phyloP scores from a whole-genome alignment of 1,140 invertebrate species.

The Cecropterus lyciades region DNA sequence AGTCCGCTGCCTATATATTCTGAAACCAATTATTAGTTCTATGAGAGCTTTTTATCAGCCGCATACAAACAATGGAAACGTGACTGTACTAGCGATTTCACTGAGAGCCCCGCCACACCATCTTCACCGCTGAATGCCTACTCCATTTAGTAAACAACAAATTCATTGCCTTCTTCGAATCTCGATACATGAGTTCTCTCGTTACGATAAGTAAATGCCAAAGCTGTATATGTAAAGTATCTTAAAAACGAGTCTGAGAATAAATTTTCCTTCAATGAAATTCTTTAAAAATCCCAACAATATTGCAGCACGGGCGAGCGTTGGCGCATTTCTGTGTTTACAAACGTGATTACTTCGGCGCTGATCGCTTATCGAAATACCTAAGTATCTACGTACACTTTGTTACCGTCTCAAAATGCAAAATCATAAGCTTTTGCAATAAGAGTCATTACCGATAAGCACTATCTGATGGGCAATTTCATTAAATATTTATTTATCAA shows the following conservation, averaged over 20 bases:
- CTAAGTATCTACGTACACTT: slow-evolving; percentile 35
- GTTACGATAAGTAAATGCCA: slow-evolving; percentile 56
- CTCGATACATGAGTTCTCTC: slow-evolving; percentile 40
- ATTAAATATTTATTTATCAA: slow-evolving; percentile 14
- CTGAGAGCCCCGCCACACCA: slow-evolving; percentile 34
- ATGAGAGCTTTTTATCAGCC: slow-evolving; percentile 77
- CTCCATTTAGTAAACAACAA: slow-evolving; percentile 46
- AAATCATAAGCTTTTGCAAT: slow-evolving; percentile 44
- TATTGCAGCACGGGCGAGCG: slow-evolving; percentile 40
- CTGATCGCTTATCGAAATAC: slow-evolving; percentile 48
- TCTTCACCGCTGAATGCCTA: slow-evolving; percentile 40
- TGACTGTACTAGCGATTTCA: slow-evolving; percentile 74
- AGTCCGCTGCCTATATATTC: slow-evolving; percentile 55
- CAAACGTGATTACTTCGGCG: slow-evolving; percentile 48
- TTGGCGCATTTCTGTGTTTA: slow-evolving; percentile 46
- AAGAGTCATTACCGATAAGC: slow-evolving; percentile 35
- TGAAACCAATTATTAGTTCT: slow-evolving; percentile 77
- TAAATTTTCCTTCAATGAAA: slow-evolving; percentile 49
- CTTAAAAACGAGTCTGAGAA: slow-evolving; percentile 48
- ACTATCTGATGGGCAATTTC: slow-evolving; percentile 29
- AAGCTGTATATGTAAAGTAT: slow-evolving; percentile 47
- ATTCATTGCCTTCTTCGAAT: slow-evolving; percentile 49
- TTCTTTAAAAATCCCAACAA: slow-evolving; percentile 51
- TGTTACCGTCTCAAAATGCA: slow-evolving; percentile 40
- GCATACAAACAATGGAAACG: slow-evolving; percentile 77